Percentiles rank a stretch among this genome's conserved stretches.
phyloP scores from a whole-genome alignment of 2,113 vertebrate genomes.

The Embiotoca jacksoni region DNA sequence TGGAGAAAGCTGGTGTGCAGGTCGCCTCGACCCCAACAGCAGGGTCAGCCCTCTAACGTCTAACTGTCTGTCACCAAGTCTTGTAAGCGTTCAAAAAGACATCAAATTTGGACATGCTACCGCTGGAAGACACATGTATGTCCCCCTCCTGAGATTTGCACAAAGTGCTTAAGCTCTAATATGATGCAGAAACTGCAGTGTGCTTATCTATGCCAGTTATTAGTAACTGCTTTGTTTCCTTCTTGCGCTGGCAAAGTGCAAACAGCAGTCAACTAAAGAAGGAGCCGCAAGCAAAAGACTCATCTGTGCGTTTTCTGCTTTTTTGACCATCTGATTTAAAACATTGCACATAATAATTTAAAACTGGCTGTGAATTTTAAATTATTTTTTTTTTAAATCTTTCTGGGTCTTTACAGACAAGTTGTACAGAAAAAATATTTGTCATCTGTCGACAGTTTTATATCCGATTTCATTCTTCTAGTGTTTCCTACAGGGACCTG shows the following conservation, averaged over 20 bases:
- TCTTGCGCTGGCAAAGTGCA: slow-evolving; percentile 26
- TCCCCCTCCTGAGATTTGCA: slow-evolving; percentile 53
- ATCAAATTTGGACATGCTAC: slow-evolving; percentile 3
- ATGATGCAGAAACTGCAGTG: not conserved
- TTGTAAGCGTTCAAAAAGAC: slow-evolving; percentile 13
- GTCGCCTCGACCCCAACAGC: not conserved
- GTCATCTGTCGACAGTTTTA: not conserved
- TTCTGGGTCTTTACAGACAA: slow-evolving; percentile 9
- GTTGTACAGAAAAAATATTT: slow-evolving; percentile 13
- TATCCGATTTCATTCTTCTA: not conserved
- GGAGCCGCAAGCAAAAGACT: not conserved
- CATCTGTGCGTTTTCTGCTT: not conserved
- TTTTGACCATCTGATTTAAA: not conserved
- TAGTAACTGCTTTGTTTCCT: not conserved
- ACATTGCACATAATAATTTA: slow-evolving; percentile 16
- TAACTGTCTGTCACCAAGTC: too few relatives aligned
- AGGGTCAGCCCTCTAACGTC: too few relatives aligned
- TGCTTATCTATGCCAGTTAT: not conserved
- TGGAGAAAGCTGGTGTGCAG: slow-evolving; percentile 15
- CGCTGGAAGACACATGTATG: slow-evolving; percentile 10
- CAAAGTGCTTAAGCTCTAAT: slow-evolving; percentile 34
- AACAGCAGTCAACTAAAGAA: slow-evolving; percentile 11
- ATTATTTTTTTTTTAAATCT: too few relatives aligned
- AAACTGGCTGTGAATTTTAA: slow-evolving; percentile 19
- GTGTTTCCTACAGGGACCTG: not conserved